Evolutionary conservation across 2,888 invertebrate genomes (phyloP).

Genomic region (Lampropteryx suffumata): DNA sequence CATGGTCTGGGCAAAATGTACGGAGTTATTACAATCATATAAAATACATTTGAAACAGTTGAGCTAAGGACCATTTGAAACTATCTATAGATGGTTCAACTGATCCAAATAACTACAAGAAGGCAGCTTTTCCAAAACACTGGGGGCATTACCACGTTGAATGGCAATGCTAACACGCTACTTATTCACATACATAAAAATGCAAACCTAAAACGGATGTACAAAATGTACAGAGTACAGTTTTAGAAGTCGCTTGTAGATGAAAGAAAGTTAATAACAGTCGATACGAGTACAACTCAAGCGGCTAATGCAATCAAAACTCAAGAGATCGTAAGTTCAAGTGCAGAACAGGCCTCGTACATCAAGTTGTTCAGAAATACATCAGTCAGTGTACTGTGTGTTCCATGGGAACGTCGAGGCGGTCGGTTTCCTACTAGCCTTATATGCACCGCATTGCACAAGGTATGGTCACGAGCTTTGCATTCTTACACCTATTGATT

Average conservation of each 20-base stretch:
- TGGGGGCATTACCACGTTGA: too few species aligned
- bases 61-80: too few species aligned
- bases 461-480: constrained; percentile 39
- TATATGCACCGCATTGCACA: constrained; percentile 61
- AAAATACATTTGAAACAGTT: too few species aligned
- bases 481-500: constrained; percentile 35
- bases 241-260: not conserved
- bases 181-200: too few species aligned
- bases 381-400: constrained; percentile 55
- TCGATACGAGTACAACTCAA: constrained; percentile 17
- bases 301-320: constrained; percentile 40
- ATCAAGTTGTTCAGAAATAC: constrained; percentile 63
- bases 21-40: too few species aligned
- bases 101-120: too few species aligned
- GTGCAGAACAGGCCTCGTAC: constrained; percentile 63
- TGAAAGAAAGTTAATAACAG: constrained; percentile 21
- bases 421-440: constrained; percentile 67
- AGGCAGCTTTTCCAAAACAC: too few species aligned
- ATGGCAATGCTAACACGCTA: too few species aligned
- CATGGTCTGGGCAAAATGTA: too few species aligned
- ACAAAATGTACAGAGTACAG: not conserved
- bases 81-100: too few species aligned
- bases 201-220: too few species aligned
- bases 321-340: constrained; percentile 59
- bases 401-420: constrained; percentile 68